Evolutionary conservation across 2,888 invertebrate species (phyloP), one percentile per base, ranked within the genome.

Genomic region (Tipula helvola): DNA sequence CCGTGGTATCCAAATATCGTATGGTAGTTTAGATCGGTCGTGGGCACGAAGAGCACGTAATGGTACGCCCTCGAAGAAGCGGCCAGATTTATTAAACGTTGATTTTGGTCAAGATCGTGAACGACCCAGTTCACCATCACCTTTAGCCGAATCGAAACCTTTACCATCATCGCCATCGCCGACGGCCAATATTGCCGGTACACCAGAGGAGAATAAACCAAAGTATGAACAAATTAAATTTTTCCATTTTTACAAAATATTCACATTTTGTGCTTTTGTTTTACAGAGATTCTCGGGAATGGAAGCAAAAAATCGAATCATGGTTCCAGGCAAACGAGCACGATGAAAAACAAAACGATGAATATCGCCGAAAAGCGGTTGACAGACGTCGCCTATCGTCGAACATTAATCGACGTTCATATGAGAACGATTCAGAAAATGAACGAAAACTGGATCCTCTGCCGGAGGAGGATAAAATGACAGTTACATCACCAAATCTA

Each of bases 271-370:
- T 52, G 36, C n/a, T 85, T 12, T 85, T 47, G 85, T 86, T 87
- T 36, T 87, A 86, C 87, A 90, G 91, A 89, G 91, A 90, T 90
- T 93, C 91, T 89, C 96, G 95, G 92, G 96, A 97, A 90, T 97
- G 97, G 96, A 93, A 96, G 86, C 96, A 97, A 90, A 97, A 97
- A 91, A 97, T 97, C 89, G 97, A 97, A 91, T 96, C 96, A 5
- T 97, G 97, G 97, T 92, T 97, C 88, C 95, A 96, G 88, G 96
- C 96, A 87, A 97, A 96, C 92, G 96, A 96, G 90, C 95, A 94
- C 90, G 96, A 95, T 90, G 96, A 96, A 90, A 94, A 94, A 89
- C 93, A 94, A 88, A 95, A 93, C 88, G 95, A 95, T 88, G 95
- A 95, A 89, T 93, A 95, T 88, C 93, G 85, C 12, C n/a, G 39